Evolutionary conservation across 2,797 vertebrate genomes (phyloP).

Genomic region (Danio tinwini): DNA sequence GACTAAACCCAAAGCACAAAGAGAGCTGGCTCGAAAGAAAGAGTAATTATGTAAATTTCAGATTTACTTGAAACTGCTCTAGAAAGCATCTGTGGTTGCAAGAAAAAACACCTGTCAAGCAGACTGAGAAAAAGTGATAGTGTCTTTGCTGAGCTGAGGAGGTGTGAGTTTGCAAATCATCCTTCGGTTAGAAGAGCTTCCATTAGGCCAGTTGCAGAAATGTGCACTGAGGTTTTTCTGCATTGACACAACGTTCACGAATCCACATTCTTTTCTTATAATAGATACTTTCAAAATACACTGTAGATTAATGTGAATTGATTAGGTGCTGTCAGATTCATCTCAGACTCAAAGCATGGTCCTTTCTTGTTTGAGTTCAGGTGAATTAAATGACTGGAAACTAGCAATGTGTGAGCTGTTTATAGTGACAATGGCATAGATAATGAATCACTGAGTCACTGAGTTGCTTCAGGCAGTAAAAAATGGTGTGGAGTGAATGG

Average conservation of each 20-base stretch:
- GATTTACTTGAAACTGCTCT: not conserved
- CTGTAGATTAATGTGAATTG: not conserved
- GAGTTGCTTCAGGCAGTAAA: not conserved
- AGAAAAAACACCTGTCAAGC: conserved; percentile 1
- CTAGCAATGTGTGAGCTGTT: not conserved
- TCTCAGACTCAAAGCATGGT: not conserved
- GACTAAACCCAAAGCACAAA: conserved; percentile 16
- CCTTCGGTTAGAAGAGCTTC: conserved; percentile 12
- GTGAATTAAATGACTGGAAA: not conserved
- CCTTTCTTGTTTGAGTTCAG: not conserved
- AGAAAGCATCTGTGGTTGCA: conserved; percentile 10
- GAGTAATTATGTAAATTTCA: conserved; percentile 16
- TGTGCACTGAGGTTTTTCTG: not conserved
- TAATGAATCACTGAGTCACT: conserved; percentile 19
- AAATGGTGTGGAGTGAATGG: not conserved
- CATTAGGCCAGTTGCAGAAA: conserved; percentile 10
- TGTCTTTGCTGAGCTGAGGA: not conserved
- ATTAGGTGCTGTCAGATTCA: not conserved
- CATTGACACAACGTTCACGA: not conserved
- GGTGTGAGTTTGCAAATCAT: conserved; percentile 7
- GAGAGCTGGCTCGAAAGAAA: not conserved
- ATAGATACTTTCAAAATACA: not conserved
- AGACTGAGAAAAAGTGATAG: not conserved
- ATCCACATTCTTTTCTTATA: not conserved
- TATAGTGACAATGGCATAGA: not conserved